Conservation (phyloP, 2,888 invertebrate species). For the Rhamnusium bicolor region DNA sequence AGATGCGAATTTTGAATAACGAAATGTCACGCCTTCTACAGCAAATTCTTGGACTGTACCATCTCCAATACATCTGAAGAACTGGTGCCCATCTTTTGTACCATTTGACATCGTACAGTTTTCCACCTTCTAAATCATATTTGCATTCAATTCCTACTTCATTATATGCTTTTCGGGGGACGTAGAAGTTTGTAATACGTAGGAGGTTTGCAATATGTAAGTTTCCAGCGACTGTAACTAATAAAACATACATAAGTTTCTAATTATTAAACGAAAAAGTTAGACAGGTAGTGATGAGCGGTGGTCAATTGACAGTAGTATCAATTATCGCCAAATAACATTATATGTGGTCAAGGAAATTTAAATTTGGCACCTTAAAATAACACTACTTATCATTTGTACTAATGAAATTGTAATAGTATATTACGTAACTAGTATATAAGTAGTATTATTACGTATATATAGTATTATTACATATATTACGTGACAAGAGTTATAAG, state of each 20-base stretch:
- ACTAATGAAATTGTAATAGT: no score
- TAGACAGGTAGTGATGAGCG: no score
- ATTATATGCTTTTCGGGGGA: conserved; percentile 16
- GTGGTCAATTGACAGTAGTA: no score
- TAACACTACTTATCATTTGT: no score
- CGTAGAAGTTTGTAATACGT: conserved; percentile 25
- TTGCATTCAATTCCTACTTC: conserved; percentile 54
- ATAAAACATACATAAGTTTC: not conserved
- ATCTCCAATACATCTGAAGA: conserved; percentile 55
- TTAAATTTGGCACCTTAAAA: no score
- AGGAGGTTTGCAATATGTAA: not conserved
- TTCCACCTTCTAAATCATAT: conserved; percentile 56
- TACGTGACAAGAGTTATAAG: no score
- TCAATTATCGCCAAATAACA: no score
- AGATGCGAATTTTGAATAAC: conserved; percentile 44
- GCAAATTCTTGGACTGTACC: conserved; percentile 60
- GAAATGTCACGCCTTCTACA: conserved; percentile 59
- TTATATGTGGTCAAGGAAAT: no score
- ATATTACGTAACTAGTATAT: no score
- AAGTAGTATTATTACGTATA: no score
- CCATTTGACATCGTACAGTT: conserved; percentile 63
- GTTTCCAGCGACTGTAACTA: not conserved
- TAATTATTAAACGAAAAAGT: no score
- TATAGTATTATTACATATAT: no score
- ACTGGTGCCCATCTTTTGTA: conserved; percentile 61